Conservation (phyloP, 2,113 vertebrate genomes). For the Paralichthys olivaceus region DNA sequence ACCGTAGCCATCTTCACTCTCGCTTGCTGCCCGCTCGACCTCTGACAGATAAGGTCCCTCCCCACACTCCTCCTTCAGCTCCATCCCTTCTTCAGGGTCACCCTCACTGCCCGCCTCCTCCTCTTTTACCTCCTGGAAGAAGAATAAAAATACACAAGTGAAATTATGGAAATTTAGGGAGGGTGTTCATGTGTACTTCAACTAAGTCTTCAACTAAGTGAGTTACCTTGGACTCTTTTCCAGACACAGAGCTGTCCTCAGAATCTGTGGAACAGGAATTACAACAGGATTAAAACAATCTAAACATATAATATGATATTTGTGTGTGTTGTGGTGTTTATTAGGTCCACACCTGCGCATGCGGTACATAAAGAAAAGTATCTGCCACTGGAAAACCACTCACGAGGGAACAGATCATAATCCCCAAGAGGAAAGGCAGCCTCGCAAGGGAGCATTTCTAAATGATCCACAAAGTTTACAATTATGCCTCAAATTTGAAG, state of each 20-base stretch:
- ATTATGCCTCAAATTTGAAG: no score
- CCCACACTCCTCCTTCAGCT: conserved; percentile 93
- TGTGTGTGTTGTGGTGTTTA: conserved; percentile 3
- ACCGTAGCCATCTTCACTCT: conserved; percentile 98
- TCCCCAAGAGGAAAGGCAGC: no score
- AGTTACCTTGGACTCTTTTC: conserved; percentile 92
- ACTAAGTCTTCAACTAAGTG: background rate
- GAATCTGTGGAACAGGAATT: conserved; percentile 84
- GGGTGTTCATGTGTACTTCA: background rate
- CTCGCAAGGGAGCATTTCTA: no score
- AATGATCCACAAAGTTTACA: no score
- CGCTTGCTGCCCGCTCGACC: conserved; percentile 94
- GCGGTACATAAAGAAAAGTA: no score
- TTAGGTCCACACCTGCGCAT: no score
- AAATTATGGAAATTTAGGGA: background rate
- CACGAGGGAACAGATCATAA: no score
- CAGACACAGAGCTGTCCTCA: conserved; percentile 92
- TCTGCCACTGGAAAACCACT: no score
- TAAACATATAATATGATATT: background rate
- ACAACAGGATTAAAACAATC: conserved; percentile 38
- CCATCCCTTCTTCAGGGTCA: conserved; percentile 90
- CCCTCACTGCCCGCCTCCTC: conserved; percentile 95
- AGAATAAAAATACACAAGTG: background rate
- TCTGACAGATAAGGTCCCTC: conserved; percentile 94
- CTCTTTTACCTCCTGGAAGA: conserved; percentile 90